Percentiles rank a stretch among this genome's conserved stretches.
phyloP scores from a whole-genome alignment of 2,888 invertebrate genomes.

The Torymus auratus region DNA sequence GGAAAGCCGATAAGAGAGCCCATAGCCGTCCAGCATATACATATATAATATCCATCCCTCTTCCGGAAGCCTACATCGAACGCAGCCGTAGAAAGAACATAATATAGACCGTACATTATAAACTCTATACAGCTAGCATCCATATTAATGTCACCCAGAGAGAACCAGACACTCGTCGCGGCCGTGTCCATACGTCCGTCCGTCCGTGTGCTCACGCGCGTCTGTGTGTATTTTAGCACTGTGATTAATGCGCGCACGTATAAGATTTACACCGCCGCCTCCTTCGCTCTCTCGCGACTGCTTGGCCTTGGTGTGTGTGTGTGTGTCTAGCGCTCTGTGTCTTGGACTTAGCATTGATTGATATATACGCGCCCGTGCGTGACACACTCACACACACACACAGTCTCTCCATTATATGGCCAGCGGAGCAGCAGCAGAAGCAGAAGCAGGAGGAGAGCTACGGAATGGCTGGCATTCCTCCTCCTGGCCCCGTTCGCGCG shows the following conservation, averaged over 20 bases:
- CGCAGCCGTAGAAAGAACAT: too few species aligned
- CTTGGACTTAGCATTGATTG: constrained; percentile 60
- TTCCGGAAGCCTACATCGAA: too few species aligned
- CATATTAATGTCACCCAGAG: constrained; percentile 35
- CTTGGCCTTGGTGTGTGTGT: constrained; percentile 70
- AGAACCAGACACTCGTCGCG: constrained; percentile 38
- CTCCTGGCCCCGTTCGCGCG: constrained; percentile 32
- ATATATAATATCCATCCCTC: too few species aligned
- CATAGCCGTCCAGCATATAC: too few species aligned
- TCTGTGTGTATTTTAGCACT: constrained; percentile 21
- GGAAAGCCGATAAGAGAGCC: too few species aligned
- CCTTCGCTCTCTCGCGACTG: constrained; percentile 56
- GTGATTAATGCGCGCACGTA: constrained; percentile 44
- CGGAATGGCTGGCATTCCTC: constrained; percentile 37
- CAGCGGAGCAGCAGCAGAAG: background rate
- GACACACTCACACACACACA: constrained; percentile 24
- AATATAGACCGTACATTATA: too few species aligned
- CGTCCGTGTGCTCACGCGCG: too few species aligned
- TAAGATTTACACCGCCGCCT: constrained; percentile 41
- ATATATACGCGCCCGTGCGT: constrained; percentile 52
- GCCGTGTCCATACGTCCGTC: background rate
- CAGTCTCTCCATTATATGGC: constrained; percentile 41
- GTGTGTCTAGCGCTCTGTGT: constrained; percentile 50
- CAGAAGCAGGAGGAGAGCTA: too few species aligned
- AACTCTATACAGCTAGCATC: constrained; percentile 7